Percentiles rank a stretch among this genome's conserved stretches.
Evolutionary conservation across 2,113 vertebrate genomes (phyloP).

Genomic region (Ciconia maguari): DNA sequence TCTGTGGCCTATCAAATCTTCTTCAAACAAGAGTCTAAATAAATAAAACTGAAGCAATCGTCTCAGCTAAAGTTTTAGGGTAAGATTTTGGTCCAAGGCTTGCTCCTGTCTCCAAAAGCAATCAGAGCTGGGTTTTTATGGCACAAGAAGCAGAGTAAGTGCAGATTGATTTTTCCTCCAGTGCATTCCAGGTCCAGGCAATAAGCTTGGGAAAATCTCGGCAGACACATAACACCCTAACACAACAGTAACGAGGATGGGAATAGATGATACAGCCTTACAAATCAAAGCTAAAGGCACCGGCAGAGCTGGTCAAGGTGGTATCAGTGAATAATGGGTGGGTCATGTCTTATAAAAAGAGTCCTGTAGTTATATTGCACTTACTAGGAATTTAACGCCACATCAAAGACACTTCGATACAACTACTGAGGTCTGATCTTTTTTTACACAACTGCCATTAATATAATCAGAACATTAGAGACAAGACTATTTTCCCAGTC

Average conservation of each 20-base stretch:
- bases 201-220: background rate
- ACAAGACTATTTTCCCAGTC: background rate
- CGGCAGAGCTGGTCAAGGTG: background rate
- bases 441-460: background rate
- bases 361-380: background rate
- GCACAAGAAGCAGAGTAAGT: background rate
- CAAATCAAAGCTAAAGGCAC: background rate
- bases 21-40: background rate
- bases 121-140: background rate
- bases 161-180: background rate
- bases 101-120: background rate
- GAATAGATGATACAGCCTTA: background rate
- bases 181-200: background rate
- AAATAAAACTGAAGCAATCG: background rate
- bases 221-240: background rate
- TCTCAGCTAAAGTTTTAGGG: background rate
- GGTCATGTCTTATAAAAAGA: background rate
- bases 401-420: background rate
- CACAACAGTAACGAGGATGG: background rate
- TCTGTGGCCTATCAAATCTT: background rate
- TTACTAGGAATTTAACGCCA: background rate
- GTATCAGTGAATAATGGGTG: background rate
- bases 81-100: background rate
- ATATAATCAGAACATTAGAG: background rate
- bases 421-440: background rate